Base-by-base conservation (phyloP, 2,888 invertebrate species). In the Plagodis pulveraria region DNA sequence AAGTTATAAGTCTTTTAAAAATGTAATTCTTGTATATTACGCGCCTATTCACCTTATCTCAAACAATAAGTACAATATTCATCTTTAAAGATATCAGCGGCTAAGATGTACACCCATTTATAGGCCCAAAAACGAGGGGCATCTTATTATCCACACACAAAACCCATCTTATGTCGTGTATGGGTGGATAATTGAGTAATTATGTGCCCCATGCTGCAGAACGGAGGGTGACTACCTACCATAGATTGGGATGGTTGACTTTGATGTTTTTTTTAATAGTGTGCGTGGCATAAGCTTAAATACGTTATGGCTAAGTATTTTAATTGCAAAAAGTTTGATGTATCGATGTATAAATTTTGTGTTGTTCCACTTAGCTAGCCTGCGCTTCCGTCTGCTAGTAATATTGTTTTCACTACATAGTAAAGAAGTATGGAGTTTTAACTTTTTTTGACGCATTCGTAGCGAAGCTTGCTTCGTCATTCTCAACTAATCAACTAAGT, bases 221-320 rank as follows among this genome's bases (percentile, higher is more conserved):
- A 47, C 43, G 10, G 47, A 34, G 46, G 46, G 40, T 40, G 40
- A 10, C n/a, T 12, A 8, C 35, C 34, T 51, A 44, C 56, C 50
- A 50, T 50, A 56, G 57, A 52, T 51, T 57, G 51, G 51, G 47
- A 51, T 51, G 46, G 42, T 57, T 52, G 57, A 57, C 57, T 57
- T 57, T 57, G 57, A 57, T 57, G 57, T 51, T 57, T 52, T 56
- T 50, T 56, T 55, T 11, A 44, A 32, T 43, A 5, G 9, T 10
- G 38, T 49, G 22, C 8, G 10, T 22, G 44, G 33, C 10, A 10
- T 5, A 5, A 10, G 33, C 10, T 9, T 6, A 33, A 2, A 33
- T 33, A 0, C 33, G 32, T 45, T 45, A 45, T 33, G 45, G 10
- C 45, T 33, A 8, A 10, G 33, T 40, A 32, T 42, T 50, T 42